Conservation (phyloP, 1,140 invertebrate genomes). For the Philaenus spumarius region DNA sequence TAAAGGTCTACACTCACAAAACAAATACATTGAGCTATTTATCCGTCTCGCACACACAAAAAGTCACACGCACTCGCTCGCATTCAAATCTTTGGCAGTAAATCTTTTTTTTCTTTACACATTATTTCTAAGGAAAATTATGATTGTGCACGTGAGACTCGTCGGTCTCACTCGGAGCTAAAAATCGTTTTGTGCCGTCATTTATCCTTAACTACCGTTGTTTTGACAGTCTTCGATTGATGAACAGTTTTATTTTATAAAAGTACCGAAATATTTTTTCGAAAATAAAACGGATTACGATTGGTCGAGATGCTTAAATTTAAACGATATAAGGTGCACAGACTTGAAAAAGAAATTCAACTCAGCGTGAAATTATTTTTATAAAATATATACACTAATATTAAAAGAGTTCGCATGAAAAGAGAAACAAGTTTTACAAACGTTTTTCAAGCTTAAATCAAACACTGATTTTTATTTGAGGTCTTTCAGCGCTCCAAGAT, state of each 20-base stretch:
- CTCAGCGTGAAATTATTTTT: too few species aligned
- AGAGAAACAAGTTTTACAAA: too few species aligned
- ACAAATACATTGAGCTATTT: neutral
- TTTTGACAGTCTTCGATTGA: constrained; percentile 5
- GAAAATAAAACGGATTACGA: neutral
- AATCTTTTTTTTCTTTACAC: too few species aligned
- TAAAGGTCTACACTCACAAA: constrained; percentile 5
- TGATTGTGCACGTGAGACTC: constrained; percentile 8
- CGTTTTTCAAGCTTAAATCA: too few species aligned
- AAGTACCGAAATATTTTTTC: constrained; percentile 4
- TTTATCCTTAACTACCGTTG: neutral
- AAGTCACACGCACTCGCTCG: neutral
- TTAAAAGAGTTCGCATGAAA: too few species aligned
- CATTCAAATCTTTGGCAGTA: constrained; percentile 5
- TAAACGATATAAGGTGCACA: neutral
- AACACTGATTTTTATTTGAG: too few species aligned
- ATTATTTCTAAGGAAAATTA: neutral
- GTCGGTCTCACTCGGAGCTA: neutral
- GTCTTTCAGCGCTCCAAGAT: too few species aligned
- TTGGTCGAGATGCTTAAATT: constrained; percentile 6
- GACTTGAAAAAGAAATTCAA: constrained; percentile 1
- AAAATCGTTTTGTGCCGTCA: constrained; percentile 4
- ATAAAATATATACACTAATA: neutral
- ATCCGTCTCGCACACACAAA: too few species aligned
- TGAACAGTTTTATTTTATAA: constrained; percentile 4